These are phyloP conservation scores for Leucoma salicis DNA, from an alignment of 2,888 invertebrate species.

Conservation along the genomic window DNA sequence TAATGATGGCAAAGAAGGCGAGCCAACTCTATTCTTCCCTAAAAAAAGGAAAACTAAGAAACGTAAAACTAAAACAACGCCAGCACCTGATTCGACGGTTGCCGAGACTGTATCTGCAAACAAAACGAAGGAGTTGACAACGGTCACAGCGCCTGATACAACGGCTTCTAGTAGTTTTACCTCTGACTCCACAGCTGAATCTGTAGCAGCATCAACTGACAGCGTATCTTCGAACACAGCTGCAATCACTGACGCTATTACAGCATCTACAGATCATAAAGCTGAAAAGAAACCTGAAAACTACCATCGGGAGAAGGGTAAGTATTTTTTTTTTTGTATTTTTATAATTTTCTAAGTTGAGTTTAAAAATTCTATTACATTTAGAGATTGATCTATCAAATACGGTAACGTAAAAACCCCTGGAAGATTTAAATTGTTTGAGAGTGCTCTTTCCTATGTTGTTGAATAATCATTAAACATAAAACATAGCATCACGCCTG, in stretches of 20 bases:
- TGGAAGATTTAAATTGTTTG: too few species aligned
- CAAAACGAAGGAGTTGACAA: background rate
- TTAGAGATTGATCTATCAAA: too few species aligned
- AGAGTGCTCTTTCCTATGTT: too few species aligned
- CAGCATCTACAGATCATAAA: slow-evolving; percentile 57
- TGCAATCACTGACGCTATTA: slow-evolving; percentile 46
- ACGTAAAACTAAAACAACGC: slow-evolving; percentile 35
- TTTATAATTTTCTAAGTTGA: too few species aligned
- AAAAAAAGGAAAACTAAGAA: slow-evolving; percentile 53
- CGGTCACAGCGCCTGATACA: background rate
- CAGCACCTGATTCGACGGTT: slow-evolving; percentile 32
- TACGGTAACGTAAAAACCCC: too few species aligned
- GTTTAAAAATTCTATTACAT: too few species aligned
- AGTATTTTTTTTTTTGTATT: too few species aligned
- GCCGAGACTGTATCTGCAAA: slow-evolving; percentile 14
- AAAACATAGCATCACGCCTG: too few species aligned
- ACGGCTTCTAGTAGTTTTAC: background rate
- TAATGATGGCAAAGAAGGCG: slow-evolving; percentile 43
- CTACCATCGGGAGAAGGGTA: slow-evolving; percentile 57
- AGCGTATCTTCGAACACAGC: slow-evolving; percentile 22
- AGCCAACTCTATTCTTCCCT: slow-evolving; percentile 67
- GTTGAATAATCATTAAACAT: too few species aligned
- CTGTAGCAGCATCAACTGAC: slow-evolving; percentile 9
- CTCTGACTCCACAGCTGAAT: slow-evolving; percentile 1
- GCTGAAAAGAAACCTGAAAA: slow-evolving; percentile 45